Evolutionary conservation across 2,797 vertebrate species (phyloP), one percentile per base, ranked within the genome.

Genomic region (Bucorvus abyssinicus): DNA sequence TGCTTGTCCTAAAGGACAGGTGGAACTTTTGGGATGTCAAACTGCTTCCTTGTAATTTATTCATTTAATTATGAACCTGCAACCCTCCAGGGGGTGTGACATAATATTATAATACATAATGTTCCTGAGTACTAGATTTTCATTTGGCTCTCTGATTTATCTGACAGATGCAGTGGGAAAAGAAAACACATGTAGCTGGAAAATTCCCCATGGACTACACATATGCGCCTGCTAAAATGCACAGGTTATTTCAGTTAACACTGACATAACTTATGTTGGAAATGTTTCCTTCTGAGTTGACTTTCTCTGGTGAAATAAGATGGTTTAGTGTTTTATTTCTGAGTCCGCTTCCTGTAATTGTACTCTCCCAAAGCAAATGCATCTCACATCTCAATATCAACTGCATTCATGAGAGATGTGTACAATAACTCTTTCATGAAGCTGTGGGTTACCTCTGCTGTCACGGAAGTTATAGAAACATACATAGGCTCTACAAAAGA

Each of bases 41-140:
- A 71, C 74, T 87, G 69, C 70, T 95, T 94, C 85, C 60, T 77
- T 92, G 78, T 95, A 92, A 93, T 94, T 94, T 95, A 94, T 96
- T 95, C 34, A 91, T 92, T 96, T 95, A 57, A 91, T 95, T 93
- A 91, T 82, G 89, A 96, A 94, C 80, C 56, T 90, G 85, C 85
- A 94, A 34, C 60, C 55, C 93, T 95, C 83, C 71, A 32, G 57
- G 74, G 75, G n/a, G 14, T 84, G 85, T 92, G 91, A 75, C 90
- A 92, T 85, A 93, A 84, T 88, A 73, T 92, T 92, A 75, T 42
- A 80, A 84, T 78, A 82, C 77, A 83, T 56, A 80, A 67, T 70
- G 86, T 76, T 94, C 84, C 91, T n/a, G 42, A 68, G 86, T 68
- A 70, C 52, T 83, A 67, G 40, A 64, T 78, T 95, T 93, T 94